Evolutionary conservation across 2,113 vertebrate genomes (phyloP).

Genomic region (Oryzias celebensis): DNA sequence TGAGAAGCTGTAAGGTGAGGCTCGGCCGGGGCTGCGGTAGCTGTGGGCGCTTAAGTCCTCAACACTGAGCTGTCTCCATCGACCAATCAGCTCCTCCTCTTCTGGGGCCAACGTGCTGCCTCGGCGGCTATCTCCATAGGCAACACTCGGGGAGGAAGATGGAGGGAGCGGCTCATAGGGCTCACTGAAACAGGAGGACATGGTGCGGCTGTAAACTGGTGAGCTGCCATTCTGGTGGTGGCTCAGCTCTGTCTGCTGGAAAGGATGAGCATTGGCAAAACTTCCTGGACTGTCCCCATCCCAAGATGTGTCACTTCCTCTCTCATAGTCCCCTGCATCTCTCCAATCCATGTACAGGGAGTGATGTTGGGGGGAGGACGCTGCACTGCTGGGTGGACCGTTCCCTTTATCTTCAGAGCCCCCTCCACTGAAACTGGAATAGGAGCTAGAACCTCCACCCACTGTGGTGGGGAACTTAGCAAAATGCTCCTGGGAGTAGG

Average conservation of each 20-base stretch:
- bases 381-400: slow-evolving; percentile 82
- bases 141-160: slow-evolving; percentile 83
- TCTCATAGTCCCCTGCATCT: slow-evolving; percentile 85
- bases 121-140: slow-evolving; percentile 84
- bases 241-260: slow-evolving; percentile 80
- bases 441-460: slow-evolving; percentile 89
- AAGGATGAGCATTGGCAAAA: slow-evolving; percentile 81
- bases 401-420: slow-evolving; percentile 92
- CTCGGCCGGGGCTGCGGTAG: slow-evolving; percentile 81
- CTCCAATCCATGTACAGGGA: slow-evolving; percentile 91
- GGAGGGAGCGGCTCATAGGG: slow-evolving; percentile 88
- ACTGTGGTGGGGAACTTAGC: slow-evolving; percentile 83
- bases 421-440: slow-evolving; percentile 91
- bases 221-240: slow-evolving; percentile 85
- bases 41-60: slow-evolving; percentile 90
- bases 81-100: slow-evolving; percentile 84
- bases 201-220: slow-evolving; percentile 84
- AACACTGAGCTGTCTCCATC: slow-evolving; percentile 90
- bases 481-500: slow-evolving; percentile 88
- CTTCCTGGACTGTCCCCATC: slow-evolving; percentile 83
- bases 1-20: slow-evolving; percentile 88
- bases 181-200: slow-evolving; percentile 88
- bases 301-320: slow-evolving; percentile 85
- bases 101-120: slow-evolving; percentile 81
- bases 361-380: slow-evolving; percentile 88